These are phyloP conservation scores for Pachyramphus minor DNA, from an alignment of 2,113 vertebrate genomes.

Conservation along the genomic window DNA sequence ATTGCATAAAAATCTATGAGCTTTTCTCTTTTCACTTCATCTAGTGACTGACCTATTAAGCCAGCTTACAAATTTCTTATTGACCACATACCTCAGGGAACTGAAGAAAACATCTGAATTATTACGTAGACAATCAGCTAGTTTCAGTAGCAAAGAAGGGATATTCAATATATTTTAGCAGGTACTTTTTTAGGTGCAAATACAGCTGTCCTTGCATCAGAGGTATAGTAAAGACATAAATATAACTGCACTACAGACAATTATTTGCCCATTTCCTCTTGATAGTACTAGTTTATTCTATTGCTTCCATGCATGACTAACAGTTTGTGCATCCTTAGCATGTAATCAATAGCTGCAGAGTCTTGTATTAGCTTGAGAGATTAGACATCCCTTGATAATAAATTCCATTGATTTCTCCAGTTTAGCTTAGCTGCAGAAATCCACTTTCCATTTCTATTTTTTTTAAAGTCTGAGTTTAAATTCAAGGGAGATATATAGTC, in stretches of 20 bases:
- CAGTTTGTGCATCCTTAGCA: slow-evolving; percentile 73
- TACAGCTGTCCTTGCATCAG: slow-evolving; percentile 1
- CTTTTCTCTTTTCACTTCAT: not conserved
- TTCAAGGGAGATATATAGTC: slow-evolving; percentile 81
- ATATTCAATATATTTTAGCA: slow-evolving; percentile 25
- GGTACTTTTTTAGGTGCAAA: not conserved
- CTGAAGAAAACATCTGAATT: slow-evolving; percentile 34
- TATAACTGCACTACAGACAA: slow-evolving; percentile 53
- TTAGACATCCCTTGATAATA: slow-evolving; percentile 81
- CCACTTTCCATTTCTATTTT: slow-evolving; percentile 64
- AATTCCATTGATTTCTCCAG: slow-evolving; percentile 80
- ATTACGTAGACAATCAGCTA: slow-evolving; percentile 43
- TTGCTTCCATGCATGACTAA: slow-evolving; percentile 74
- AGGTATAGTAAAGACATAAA: slow-evolving; percentile 27
- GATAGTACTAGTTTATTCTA: slow-evolving; percentile 69
- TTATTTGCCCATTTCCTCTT: slow-evolving; percentile 67
- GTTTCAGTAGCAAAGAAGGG: slow-evolving; percentile 33
- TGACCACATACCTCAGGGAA: not conserved
- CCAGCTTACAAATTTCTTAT: slow-evolving; percentile 25
- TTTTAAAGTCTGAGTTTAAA: slow-evolving; percentile 44
- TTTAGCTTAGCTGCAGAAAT: slow-evolving; percentile 73
- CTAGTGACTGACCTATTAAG: not conserved
- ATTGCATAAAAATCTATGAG: not conserved
- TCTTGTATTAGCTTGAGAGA: slow-evolving; percentile 78
- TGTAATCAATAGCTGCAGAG: slow-evolving; percentile 81